A percentile compares a stretch with the other conserved stretches of the same genome.
These are phyloP conservation scores for Atrichornis clamosus DNA, from an alignment of 2,113 vertebrate species.

Conservation along the genomic window DNA sequence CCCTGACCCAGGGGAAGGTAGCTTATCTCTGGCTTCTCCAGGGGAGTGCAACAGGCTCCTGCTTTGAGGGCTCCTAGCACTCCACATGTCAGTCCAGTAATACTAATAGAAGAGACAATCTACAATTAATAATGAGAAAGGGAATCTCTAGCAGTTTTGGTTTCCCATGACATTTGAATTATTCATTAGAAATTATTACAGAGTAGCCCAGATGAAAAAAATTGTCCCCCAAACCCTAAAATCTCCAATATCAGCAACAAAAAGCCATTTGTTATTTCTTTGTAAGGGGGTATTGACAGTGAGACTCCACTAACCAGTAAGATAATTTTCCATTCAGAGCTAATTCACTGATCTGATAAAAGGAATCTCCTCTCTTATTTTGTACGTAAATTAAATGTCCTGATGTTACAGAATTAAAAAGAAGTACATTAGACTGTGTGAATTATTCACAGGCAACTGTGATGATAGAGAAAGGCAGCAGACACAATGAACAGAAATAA, in stretches of 20 bases:
- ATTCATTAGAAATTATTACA: slow-evolving; percentile 37
- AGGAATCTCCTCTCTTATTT: slow-evolving; percentile 56
- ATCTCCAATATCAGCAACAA: not conserved
- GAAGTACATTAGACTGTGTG: slow-evolving; percentile 28
- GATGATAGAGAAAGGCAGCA: slow-evolving; percentile 31
- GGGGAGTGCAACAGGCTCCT: too few species aligned
- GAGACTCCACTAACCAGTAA: slow-evolving; percentile 26
- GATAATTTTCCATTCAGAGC: slow-evolving; percentile 46
- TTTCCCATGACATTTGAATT: slow-evolving; percentile 38
- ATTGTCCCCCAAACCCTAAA: not conserved
- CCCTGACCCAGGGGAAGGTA: too few species aligned
- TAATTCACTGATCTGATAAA: slow-evolving; percentile 59
- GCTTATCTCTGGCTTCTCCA: too few species aligned
- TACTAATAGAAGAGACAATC: slow-evolving; percentile 24
- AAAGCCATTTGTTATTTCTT: slow-evolving; percentile 5
- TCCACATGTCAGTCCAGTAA: too few species aligned
- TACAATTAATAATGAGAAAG: slow-evolving; percentile 35
- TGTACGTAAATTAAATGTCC: slow-evolving; percentile 47
- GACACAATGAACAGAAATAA: slow-evolving; percentile 25
- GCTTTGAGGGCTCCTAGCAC: too few species aligned
- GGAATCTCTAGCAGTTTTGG: not conserved
- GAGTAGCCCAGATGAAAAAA: not conserved
- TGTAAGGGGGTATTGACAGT: not conserved
- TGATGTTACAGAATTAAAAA: slow-evolving; percentile 57
- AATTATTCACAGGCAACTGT: slow-evolving; percentile 65